A percentile compares a stretch with the other conserved stretches of the same genome.
Evolutionary conservation across 2,888 invertebrate genomes (phyloP).

Genomic region (Eudasyphora cyanicolor): DNA sequence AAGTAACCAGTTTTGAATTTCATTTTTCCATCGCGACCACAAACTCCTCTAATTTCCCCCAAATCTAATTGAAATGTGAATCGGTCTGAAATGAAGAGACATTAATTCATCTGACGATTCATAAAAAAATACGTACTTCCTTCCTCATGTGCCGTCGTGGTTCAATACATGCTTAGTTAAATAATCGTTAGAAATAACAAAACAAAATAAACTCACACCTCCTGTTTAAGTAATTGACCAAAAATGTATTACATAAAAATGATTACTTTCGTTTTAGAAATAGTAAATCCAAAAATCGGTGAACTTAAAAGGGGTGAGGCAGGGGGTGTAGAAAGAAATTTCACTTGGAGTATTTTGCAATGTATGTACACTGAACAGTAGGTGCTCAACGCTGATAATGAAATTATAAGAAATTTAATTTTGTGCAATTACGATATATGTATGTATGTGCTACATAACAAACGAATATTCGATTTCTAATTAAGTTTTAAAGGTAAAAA

Average conservation of each 20-base stretch:
- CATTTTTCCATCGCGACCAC: not conserved
- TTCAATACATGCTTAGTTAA: not conserved
- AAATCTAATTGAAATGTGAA: not conserved
- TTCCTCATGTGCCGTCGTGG: constrained; percentile 1
- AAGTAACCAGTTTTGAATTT: constrained; percentile 7
- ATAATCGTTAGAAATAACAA: not conserved
- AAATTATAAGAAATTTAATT: constrained; percentile 42
- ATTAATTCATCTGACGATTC: not conserved
- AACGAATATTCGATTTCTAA: constrained; percentile 63
- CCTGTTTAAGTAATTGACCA: not conserved
- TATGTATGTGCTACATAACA: too few relatives aligned
- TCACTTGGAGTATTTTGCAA: constrained; percentile 58
- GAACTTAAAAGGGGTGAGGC: not conserved
- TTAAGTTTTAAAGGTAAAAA: constrained; percentile 38
- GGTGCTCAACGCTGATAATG: constrained; percentile 25
- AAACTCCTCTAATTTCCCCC: not conserved
- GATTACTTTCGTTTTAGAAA: constrained; percentile 19
- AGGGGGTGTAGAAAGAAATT: constrained; percentile 30
- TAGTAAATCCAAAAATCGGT: not conserved
- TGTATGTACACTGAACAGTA: not conserved
- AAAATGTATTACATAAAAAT: constrained; percentile 4
- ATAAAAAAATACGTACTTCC: constrained; percentile 3
- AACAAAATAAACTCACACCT: not conserved
- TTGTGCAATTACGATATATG: constrained; percentile 26
- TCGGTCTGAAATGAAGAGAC: not conserved